Evolutionary conservation across 2,888 invertebrate species (phyloP), one percentile per base, ranked within the genome.

Genomic region (Cataglyphis cursor): DNA sequence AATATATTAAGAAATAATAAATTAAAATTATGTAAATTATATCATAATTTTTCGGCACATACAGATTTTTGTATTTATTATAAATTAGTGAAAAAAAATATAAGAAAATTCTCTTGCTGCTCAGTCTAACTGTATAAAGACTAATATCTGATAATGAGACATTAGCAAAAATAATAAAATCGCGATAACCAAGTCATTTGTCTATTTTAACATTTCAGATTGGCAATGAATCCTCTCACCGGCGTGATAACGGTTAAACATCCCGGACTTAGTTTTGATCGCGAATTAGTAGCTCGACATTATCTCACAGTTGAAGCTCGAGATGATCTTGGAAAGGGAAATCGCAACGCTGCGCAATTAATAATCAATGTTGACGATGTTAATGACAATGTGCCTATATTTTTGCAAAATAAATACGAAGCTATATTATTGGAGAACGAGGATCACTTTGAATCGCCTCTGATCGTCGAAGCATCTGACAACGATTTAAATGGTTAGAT

Each of bases 311-410:
- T 99, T 0, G 98, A 98, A 94, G 99, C 99, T 0, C 96, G 98
- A 78, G 99, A 99, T 93, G 97, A 98, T 94, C 96, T 97, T 72
- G 98, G 98, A 24, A 96, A 96, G 92, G 98, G 98, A 72, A 97
- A 97, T 95, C 96, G 98, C 74, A 98, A 98, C 93, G 97, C 98
- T 0, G 98, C 97, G 0, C 98, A 98, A 93, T 95, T 98, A 18
- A 96, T 98, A 6, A 96, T 98, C 6, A 97, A 97, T 90, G 97
- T 98, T 59, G 97, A 97, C 89, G 98, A 98, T 94, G 97, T 98
- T 0, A 99, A 99, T 92, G 99, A 99, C 93, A 98, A 99, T 93
- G 96, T 97, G 0, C 99, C 99, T 0, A 96, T 97, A 90, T 99
- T 99, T 93, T 95, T 97, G 0, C 98, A 98, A 85, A 97, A 96